A percentile compares a stretch with the other conserved stretches of the same genome.
phyloP scores from a whole-genome alignment of 2,113 vertebrate genomes.

The Naja naja region DNA sequence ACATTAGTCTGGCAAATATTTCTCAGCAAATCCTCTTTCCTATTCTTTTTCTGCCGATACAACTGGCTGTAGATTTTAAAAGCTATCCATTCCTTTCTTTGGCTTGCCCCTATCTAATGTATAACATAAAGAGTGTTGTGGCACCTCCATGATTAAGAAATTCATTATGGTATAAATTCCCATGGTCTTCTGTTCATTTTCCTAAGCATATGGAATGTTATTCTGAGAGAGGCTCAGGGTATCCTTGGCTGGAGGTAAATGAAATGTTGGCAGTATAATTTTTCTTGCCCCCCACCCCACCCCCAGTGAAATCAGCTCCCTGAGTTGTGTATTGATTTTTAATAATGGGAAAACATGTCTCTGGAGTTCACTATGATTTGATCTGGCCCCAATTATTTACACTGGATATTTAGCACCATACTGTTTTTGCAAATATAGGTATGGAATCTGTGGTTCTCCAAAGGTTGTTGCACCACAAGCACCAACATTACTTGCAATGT shows the following conservation, averaged over 20 bases:
- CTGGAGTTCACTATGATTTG: neutral
- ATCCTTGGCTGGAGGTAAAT: neutral
- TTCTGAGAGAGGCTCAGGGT: neutral
- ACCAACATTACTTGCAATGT: neutral
- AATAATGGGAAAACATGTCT: neutral
- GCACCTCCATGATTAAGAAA: neutral
- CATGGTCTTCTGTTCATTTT: neutral
- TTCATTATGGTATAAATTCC: neutral
- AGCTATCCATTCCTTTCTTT: neutral
- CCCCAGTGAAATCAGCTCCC: neutral
- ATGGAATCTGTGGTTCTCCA: neutral
- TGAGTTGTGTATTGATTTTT: neutral
- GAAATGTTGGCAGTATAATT: neutral
- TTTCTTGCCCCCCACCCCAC: neutral
- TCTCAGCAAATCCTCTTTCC: neutral
- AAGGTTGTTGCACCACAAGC: neutral
- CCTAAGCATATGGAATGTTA: neutral
- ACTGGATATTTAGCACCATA: too few relatives aligned
- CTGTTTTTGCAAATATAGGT: neutral
- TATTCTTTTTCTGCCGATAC: neutral
- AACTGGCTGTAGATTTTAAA: neutral
- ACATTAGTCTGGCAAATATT: neutral
- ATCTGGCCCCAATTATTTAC: neutral
- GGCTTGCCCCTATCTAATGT: neutral
- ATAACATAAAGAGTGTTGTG: neutral